These are phyloP conservation scores for Huso huso DNA, from an alignment of 2,797 vertebrate genomes.

Conservation along the genomic window DNA sequence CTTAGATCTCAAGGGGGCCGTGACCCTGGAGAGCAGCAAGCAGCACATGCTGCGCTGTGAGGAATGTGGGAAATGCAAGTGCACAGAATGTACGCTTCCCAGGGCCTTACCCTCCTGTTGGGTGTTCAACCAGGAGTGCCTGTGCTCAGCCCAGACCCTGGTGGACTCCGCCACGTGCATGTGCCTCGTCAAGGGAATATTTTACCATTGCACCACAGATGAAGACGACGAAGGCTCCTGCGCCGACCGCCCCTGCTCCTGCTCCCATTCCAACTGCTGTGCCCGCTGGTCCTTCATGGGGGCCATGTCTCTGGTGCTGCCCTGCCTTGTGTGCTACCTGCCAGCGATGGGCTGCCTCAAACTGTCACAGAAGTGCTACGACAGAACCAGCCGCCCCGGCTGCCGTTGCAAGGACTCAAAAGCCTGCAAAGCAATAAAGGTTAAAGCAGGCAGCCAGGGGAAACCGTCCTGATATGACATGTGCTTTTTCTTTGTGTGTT, in stretches of 20 bases:
- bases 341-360: constrained; percentile 86
- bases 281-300: constrained; percentile 97
- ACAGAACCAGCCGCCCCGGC: constrained; percentile 79
- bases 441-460: constrained; percentile 60
- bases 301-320: constrained; percentile 80
- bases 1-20: constrained; percentile 68
- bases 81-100: constrained; percentile 87
- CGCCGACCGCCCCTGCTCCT: constrained; percentile 92
- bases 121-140: constrained; percentile 94
- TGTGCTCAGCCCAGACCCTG: constrained; percentile 91
- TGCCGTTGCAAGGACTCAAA: constrained; percentile 91
- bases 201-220: constrained; percentile 95
- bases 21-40: constrained; percentile 51
- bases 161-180: constrained; percentile 96
- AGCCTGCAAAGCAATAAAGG: constrained; percentile 65
- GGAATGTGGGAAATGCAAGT: constrained; percentile 90
- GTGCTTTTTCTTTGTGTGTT: not conserved
- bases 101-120: constrained; percentile 90
- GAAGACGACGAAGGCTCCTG: constrained; percentile 94
- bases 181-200: constrained; percentile 93
- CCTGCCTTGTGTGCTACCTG: constrained; percentile 93
- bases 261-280: constrained; percentile 87
- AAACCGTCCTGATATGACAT: constrained; percentile 73
- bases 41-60: constrained; percentile 84
- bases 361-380: constrained; percentile 88